Base-by-base conservation (phyloP, 2,888 invertebrate genomes). In the Homarus gammarus region DNA sequence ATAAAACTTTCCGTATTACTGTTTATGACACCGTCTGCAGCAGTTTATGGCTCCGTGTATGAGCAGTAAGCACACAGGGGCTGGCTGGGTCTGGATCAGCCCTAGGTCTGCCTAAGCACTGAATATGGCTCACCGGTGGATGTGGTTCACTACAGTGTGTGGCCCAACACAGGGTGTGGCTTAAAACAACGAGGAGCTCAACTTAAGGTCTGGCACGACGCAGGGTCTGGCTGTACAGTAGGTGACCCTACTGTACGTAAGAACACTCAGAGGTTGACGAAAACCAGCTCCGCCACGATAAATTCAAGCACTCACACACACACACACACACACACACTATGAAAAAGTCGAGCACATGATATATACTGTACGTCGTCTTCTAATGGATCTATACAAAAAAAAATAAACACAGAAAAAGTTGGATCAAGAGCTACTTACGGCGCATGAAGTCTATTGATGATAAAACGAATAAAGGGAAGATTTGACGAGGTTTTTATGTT, bases 21-120 rank as follows among this genome's bases (percentile, higher is more conserved):
- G 77, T 85, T 85, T 85, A 85, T 77, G 85, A 78, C 85, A 77
- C 64, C 61, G 64, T 85, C 51, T 68, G 78, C 18, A 44, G 77
- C 44, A 68, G 77, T 85, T 85, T 86, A 86, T 78, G 49, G 70
- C 78, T 40, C 75, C 51, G 68, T 68, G 78, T 22, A 78, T 49
- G 78, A 86, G 70, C 70, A 70, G 51, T 31, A 15, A 44, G 64
- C 64, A 31, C 27, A 49, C 44, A 61, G 31, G 64, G 68, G 33
- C 61, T 51, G 83, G 33, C 75, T 33, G 49, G n/a, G 64, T 68
- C 61, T 61, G 38, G 85, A 51, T 56, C 77, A 36, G 40, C 84
- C 36, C 61, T 27, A 38, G 64, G 40, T 82, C 44, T 82, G 64
- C 82, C 38, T 82, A 18, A 56, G 22, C n/a, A 56, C n/a, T 33